Conservation (phyloP, 2,888 invertebrate genomes). For the Lissonota sp. region DNA sequence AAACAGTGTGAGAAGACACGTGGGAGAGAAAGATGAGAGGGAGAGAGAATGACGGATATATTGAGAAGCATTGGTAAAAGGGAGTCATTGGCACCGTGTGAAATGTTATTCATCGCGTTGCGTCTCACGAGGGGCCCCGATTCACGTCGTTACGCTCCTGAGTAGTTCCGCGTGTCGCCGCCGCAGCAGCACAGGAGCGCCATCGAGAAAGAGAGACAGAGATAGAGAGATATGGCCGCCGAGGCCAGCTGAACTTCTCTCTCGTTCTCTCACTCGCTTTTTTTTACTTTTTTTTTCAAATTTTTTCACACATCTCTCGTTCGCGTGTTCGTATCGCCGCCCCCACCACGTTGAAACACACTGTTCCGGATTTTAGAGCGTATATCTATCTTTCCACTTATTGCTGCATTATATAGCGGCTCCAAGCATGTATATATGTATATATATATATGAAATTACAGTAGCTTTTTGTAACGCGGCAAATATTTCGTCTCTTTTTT, state of each 20-base stretch:
- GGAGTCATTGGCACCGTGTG: slow-evolving; percentile 55
- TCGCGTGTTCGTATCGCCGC: slow-evolving; percentile 28
- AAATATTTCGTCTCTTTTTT: slow-evolving; percentile 7
- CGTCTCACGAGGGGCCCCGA: slow-evolving; percentile 49
- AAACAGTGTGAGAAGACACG: no score
- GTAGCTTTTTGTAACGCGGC: slow-evolving; percentile 9
- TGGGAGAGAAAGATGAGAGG: no score
- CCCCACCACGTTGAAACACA: slow-evolving; percentile 26
- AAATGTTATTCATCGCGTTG: slow-evolving; percentile 58
- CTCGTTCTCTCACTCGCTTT: slow-evolving; percentile 44
- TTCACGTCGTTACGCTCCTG: slow-evolving; percentile 47
- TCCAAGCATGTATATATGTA: neutral
- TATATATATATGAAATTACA: neutral
- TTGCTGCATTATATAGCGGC: neutral
- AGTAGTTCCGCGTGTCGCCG: slow-evolving; percentile 64
- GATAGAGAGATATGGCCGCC: slow-evolving; percentile 79
- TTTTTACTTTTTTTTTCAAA: slow-evolving; percentile 45
- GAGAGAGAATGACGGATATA: neutral
- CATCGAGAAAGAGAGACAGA: slow-evolving; percentile 37
- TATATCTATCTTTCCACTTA: slow-evolving; percentile 2
- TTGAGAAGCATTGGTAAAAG: slow-evolving; percentile 17
- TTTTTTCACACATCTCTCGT: slow-evolving; percentile 37
- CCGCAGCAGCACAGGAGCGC: slow-evolving; percentile 71
- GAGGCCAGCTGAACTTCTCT: slow-evolving; percentile 81
- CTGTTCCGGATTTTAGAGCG: slow-evolving; percentile 49